Evolutionary conservation across 2,113 vertebrate genomes (phyloP).

Genomic region (Grammatotria lemairii): DNA sequence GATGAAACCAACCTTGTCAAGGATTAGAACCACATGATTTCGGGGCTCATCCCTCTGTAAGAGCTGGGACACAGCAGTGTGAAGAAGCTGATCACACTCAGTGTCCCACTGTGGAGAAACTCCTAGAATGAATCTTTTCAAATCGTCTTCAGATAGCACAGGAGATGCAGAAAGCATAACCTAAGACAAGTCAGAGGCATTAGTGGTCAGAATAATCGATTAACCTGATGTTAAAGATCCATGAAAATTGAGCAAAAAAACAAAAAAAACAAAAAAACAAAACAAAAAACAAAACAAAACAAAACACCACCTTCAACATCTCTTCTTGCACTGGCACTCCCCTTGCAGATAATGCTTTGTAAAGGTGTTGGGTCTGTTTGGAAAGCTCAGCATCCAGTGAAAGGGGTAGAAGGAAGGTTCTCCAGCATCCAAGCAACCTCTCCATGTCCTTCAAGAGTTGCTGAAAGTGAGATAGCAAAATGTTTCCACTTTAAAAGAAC

Average conservation of each 20-base stretch:
- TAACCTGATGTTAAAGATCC: neutral
- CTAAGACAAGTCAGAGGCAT: constrained; percentile 35
- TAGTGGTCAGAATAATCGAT: neutral
- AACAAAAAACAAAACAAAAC: neutral
- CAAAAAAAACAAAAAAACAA: neutral
- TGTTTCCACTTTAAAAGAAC: neutral
- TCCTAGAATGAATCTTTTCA: constrained; percentile 63
- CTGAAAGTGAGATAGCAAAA: constrained; percentile 50
- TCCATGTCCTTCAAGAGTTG: constrained; percentile 76
- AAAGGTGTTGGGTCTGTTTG: constrained; percentile 53
- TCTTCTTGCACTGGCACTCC: constrained; percentile 60
- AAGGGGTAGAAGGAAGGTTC: constrained; percentile 69
- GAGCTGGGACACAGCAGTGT: constrained; percentile 47
- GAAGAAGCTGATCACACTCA: constrained; percentile 65
- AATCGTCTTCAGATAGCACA: constrained; percentile 64
- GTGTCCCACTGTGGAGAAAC: constrained; percentile 55
- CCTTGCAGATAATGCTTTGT: constrained; percentile 45
- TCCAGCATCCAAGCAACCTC: constrained; percentile 80
- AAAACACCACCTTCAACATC: constrained; percentile 72
- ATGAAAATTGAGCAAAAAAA: neutral
- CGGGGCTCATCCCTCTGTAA: neutral
- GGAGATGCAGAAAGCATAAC: constrained; percentile 68
- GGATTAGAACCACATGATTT: constrained; percentile 79
- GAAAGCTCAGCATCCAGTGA: constrained; percentile 49
- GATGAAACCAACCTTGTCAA: constrained; percentile 78